Conservation (phyloP, 2,113 vertebrate genomes). For the Gasterosteus nipponicus region DNA sequence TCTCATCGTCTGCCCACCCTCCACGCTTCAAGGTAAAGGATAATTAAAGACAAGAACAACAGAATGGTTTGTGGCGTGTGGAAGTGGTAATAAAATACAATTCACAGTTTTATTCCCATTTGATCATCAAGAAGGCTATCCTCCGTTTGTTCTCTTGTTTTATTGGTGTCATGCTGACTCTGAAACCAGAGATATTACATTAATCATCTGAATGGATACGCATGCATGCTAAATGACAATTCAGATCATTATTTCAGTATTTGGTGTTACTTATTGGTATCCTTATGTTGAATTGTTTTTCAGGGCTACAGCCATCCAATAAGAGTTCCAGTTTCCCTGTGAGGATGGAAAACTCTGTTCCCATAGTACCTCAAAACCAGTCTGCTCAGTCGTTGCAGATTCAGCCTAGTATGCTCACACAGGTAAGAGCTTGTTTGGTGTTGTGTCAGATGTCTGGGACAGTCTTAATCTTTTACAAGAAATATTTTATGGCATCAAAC, state of each 20-base stretch:
- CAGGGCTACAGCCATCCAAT: slow-evolving; percentile 77
- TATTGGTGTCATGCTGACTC: background rate
- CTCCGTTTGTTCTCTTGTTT: background rate
- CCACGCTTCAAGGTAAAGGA: slow-evolving; percentile 92
- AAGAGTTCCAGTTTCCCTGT: slow-evolving; percentile 93
- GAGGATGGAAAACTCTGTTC: slow-evolving; percentile 94
- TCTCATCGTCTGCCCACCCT: slow-evolving; percentile 96
- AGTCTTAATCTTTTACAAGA: background rate
- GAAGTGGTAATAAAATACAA: background rate
- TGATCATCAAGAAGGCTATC: background rate
- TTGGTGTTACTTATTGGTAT: background rate
- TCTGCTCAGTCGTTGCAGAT: slow-evolving; percentile 95
- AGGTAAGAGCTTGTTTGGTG: slow-evolving; percentile 82
- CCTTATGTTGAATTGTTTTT: slow-evolving; percentile 17
- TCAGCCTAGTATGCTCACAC: slow-evolving; percentile 94
- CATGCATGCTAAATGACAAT: background rate
- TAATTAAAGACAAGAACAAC: background rate
- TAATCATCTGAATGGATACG: background rate
- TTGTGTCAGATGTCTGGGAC: background rate
- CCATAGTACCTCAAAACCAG: slow-evolving; percentile 95
- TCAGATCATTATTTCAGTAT: background rate
- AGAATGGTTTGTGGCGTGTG: background rate
- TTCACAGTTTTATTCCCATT: background rate
- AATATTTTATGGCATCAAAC: background rate
- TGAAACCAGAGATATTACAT: background rate